phyloP scores from a whole-genome alignment of 2,888 invertebrate species.

The Mimas tiliae region DNA sequence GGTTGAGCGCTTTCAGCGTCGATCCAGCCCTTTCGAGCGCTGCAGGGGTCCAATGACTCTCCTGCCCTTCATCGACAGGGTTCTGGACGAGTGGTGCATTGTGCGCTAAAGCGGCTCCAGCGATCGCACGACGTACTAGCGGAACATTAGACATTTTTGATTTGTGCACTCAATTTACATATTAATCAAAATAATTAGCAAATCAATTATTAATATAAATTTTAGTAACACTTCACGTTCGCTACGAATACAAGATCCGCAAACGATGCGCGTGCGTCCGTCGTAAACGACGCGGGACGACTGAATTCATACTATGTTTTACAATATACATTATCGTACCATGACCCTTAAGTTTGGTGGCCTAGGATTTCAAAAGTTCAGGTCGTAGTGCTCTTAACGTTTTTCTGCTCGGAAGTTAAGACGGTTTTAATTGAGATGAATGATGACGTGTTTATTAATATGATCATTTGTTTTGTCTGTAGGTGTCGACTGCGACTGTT shows the following conservation, averaged over 20 bases:
- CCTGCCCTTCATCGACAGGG: slow-evolving; percentile 53
- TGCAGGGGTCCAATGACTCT: slow-evolving; percentile 77
- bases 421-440: background rate
- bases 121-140: slow-evolving; percentile 74
- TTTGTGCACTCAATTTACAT: slow-evolving; percentile 24
- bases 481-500: too few relatives aligned
- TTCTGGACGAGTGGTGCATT: slow-evolving; percentile 50
- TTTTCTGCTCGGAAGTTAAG: background rate
- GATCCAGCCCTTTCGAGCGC: slow-evolving; percentile 79
- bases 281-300: slow-evolving; percentile 38
- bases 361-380: slow-evolving; percentile 9
- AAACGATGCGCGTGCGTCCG: slow-evolving; percentile 49
- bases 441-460: background rate
- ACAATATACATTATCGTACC: background rate
- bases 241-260: slow-evolving; percentile 45
- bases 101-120: slow-evolving; percentile 68
- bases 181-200: background rate
- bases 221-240: slow-evolving; percentile 12
- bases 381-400: background rate
- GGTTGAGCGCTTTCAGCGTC: slow-evolving; percentile 79
- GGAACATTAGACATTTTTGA: slow-evolving; percentile 67
- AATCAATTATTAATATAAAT: background rate
- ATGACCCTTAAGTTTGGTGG: background rate
- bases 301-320: background rate
- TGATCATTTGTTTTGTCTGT: background rate